phyloP scores from a whole-genome alignment of 2,888 invertebrate species.

The Anthoptus insignis region DNA sequence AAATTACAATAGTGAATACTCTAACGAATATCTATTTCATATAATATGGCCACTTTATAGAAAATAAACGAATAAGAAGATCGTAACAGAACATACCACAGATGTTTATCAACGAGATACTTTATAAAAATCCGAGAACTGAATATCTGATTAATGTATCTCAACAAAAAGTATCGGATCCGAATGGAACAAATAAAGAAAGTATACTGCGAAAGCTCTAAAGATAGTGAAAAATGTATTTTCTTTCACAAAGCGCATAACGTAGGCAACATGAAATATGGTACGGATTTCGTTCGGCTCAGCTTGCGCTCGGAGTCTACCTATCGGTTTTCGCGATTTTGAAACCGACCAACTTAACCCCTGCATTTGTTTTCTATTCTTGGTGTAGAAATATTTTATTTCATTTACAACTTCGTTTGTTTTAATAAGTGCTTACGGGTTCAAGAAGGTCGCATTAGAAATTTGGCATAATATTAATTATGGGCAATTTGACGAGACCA shows the following conservation, averaged over 20 bases:
- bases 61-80: no score
- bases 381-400: conserved; percentile 27
- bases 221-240: conserved; percentile 85
- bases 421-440: no score
- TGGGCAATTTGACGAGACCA: no score
- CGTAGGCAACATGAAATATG: conserved; percentile 83
- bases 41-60: no score
- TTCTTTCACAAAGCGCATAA: conserved; percentile 85
- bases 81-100: not conserved
- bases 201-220: conserved; percentile 70
- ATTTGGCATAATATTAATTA: no score
- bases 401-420: no score
- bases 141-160: conserved; percentile 22
- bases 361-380: conserved; percentile 74
- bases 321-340: conserved; percentile 79
- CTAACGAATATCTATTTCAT: no score
- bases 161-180: conserved; percentile 29
- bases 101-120: not conserved
- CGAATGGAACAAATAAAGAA: conserved; percentile 66
- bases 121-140: not conserved
- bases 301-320: conserved; percentile 74
- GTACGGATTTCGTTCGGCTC: conserved; percentile 81
- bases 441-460: no score
- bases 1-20: no score
- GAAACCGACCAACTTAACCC: conserved; percentile 76